Conservation (phyloP, 2,888 invertebrate genomes). For the Erebia ligea region DNA sequence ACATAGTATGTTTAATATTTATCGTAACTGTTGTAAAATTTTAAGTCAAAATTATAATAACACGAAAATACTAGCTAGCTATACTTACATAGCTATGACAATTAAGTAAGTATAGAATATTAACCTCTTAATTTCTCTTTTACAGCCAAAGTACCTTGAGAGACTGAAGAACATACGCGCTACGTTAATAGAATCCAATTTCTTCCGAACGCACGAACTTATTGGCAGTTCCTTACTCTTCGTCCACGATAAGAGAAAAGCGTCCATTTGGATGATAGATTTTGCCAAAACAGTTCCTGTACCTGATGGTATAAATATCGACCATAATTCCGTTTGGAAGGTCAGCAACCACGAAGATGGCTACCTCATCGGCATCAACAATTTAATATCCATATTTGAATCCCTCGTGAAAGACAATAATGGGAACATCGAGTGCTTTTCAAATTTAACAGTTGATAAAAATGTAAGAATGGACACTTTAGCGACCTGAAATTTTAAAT, state of each 20-base stretch:
- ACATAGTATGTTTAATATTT: not conserved
- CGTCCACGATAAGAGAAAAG: constrained; percentile 94
- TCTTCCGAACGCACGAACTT: constrained; percentile 96
- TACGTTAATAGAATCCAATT: constrained; percentile 92
- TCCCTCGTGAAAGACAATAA: constrained; percentile 81
- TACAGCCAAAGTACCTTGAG: constrained; percentile 91
- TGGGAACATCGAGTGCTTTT: constrained; percentile 69
- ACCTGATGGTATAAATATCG: constrained; percentile 88
- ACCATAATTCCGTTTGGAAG: constrained; percentile 93
- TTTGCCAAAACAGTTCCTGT: constrained; percentile 97
- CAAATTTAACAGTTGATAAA: constrained; percentile 64
- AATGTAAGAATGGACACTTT: constrained; percentile 68
- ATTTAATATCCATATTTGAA: constrained; percentile 93
- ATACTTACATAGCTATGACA: too few relatives aligned
- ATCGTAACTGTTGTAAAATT: not conserved
- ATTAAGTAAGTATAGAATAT: not conserved
- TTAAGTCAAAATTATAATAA: not conserved
- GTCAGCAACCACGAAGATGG: constrained; percentile 99
- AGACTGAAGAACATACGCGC: constrained; percentile 92
- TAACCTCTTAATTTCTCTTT: constrained; percentile 28
- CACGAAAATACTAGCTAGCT: not conserved
- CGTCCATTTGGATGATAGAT: constrained; percentile 98
- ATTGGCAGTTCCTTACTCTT: constrained; percentile 97
- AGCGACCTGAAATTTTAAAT: constrained; percentile 65
- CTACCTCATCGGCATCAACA: constrained; percentile 95